A percentile compares a stretch with the other conserved stretches of the same genome.
phyloP scores from a whole-genome alignment of 2,888 invertebrate genomes.

The Ypsolopha scabrella region DNA sequence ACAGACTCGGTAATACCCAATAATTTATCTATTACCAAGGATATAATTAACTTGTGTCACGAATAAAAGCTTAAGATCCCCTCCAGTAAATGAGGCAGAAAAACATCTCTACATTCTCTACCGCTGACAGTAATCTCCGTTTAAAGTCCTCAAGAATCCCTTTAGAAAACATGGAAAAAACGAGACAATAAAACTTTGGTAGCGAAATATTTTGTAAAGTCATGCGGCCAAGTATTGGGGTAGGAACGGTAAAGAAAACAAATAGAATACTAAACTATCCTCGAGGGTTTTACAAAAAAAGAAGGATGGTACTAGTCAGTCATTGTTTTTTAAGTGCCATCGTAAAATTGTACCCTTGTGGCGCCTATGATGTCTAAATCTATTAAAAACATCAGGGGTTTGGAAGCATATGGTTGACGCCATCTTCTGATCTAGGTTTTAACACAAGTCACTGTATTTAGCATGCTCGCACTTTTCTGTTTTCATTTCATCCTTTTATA shows the following conservation, averaged over 20 bases:
- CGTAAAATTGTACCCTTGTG: conserved; percentile 23
- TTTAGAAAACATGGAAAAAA: conserved; percentile 15
- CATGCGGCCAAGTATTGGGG: conserved; percentile 42
- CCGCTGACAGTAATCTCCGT: conserved; percentile 18
- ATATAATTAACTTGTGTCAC: too few species aligned
- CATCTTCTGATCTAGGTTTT: conserved; percentile 16
- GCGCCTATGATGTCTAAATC: conserved; percentile 9
- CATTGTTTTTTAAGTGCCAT: conserved; percentile 25
- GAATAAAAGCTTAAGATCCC: too few species aligned
- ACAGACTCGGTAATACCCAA: too few species aligned
- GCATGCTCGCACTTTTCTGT: too few species aligned
- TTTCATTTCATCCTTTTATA: too few species aligned
- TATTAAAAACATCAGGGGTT: conserved; percentile 33
- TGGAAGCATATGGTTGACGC: conserved; percentile 57
- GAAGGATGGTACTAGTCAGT: conserved; percentile 31
- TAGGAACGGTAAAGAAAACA: conserved; percentile 35
- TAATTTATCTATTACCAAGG: too few species aligned
- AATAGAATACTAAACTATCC: conserved; percentile 35
- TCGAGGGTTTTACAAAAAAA: conserved; percentile 26
- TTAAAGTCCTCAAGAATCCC: conserved; percentile 20
- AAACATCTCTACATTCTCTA: neutral
- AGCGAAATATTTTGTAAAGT: conserved; percentile 31
- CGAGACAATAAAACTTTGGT: conserved; percentile 3
- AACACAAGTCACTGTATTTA: too few species aligned
- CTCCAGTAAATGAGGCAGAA: too few species aligned